Conservation (phyloP, 1,140 invertebrate genomes). For the Macrocentrus cingulum region DNA sequence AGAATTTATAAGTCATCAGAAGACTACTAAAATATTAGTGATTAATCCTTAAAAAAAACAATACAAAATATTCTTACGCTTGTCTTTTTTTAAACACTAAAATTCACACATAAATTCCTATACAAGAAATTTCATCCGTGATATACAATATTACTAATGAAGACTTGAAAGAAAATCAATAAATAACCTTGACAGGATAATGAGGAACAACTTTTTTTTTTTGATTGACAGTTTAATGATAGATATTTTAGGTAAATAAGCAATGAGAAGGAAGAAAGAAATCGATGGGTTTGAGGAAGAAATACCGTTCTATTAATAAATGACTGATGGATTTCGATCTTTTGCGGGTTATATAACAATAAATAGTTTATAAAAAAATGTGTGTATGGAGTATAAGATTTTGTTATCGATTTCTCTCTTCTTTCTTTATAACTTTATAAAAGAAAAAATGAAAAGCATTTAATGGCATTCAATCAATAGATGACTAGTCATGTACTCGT, state of each 20-base stretch:
- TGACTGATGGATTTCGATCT: background rate
- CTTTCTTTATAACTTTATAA: background rate
- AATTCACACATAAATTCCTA: slow-evolving; percentile 9
- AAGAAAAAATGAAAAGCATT: background rate
- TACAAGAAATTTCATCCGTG: no score
- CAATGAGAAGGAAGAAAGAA: background rate
- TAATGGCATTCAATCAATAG: slow-evolving; percentile 15
- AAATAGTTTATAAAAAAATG: slow-evolving; percentile 20
- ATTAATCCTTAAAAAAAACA: background rate
- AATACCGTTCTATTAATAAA: slow-evolving; percentile 2
- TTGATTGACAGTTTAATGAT: background rate
- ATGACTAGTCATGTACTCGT: slow-evolving; percentile 26
- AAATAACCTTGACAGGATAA: slow-evolving; percentile 1
- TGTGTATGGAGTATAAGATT: no score
- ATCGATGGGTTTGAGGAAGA: background rate
- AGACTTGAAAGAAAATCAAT: background rate
- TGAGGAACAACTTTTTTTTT: background rate
- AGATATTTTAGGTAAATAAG: background rate
- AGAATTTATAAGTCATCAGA: no score
- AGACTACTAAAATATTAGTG: no score
- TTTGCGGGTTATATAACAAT: slow-evolving; percentile 17
- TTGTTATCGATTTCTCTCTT: slow-evolving; percentile 14
- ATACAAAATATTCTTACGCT: background rate
- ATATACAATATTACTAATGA: no score
- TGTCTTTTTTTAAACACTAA: slow-evolving; percentile 13